Evolutionary conservation across 2,797 vertebrate species (phyloP).

Genomic region (Pelochelys cantorii): DNA sequence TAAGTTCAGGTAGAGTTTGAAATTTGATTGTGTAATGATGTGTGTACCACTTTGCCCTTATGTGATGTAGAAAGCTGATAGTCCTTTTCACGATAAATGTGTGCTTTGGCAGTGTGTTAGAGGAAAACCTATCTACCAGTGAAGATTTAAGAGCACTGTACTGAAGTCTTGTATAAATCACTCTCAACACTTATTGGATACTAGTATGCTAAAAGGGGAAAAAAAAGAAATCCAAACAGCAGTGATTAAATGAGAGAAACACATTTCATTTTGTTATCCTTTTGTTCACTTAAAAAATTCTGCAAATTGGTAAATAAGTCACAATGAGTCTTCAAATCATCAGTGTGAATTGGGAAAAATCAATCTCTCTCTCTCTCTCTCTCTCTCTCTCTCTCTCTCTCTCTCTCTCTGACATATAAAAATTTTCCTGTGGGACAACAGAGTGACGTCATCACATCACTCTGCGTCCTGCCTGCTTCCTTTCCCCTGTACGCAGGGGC

Average conservation of each 20-base stretch:
- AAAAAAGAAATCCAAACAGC: not conserved
- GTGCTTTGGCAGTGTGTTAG: not conserved
- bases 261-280: not conserved
- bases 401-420: too few relatives aligned
- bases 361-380: too few relatives aligned
- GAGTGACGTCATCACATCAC: too few relatives aligned
- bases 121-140: not conserved
- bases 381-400: too few relatives aligned
- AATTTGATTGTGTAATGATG: not conserved
- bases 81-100: not conserved
- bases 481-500: too few relatives aligned
- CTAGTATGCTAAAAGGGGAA: not conserved
- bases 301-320: not conserved
- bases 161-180: not conserved
- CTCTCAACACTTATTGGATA: not conserved
- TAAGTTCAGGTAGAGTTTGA: not conserved
- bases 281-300: conserved; percentile 12
- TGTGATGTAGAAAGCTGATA: not conserved
- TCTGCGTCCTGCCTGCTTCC: too few relatives aligned
- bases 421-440: too few relatives aligned
- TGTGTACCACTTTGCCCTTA: not conserved
- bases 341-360: not conserved
- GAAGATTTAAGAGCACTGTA: not conserved
- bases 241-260: not conserved
- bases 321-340: not conserved